Percentiles rank a stretch among this genome's conserved stretches.
phyloP scores from a whole-genome alignment of 2,888 invertebrate species.

The Ryuthela nishihirai region DNA sequence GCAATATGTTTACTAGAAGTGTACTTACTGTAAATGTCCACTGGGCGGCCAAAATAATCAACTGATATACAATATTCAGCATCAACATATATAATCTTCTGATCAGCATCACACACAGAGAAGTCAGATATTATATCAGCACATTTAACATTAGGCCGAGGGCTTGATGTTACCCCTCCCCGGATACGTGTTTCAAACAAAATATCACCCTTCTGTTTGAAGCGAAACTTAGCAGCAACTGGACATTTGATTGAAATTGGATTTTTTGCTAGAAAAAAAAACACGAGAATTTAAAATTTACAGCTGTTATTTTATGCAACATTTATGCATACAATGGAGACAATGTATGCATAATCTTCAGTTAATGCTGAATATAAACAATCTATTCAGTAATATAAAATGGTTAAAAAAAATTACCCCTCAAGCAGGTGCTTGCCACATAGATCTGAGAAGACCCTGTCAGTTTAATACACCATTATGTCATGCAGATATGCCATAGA shows the following conservation, averaged over 20 bases:
- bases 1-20: too few relatives aligned
- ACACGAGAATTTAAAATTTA: not conserved
- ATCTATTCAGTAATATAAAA: too few relatives aligned
- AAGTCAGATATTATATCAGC: conserved; percentile 92
- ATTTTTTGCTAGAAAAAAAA: conserved; percentile 57
- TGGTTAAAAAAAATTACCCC: too few relatives aligned
- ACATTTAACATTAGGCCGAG: conserved; percentile 87
- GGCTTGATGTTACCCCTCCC: conserved; percentile 90
- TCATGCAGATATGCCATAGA: too few relatives aligned
- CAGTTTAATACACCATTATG: too few relatives aligned
- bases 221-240: conserved; percentile 93
- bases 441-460: too few relatives aligned
- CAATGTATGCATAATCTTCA: too few relatives aligned
- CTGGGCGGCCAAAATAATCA: conserved; percentile 88
- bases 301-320: not conserved
- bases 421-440: too few relatives aligned
- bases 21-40: conserved; percentile 84
- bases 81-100: conserved; percentile 89
- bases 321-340: too few relatives aligned
- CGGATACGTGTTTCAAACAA: conserved; percentile 88
- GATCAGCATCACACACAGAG: conserved; percentile 91
- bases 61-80: conserved; percentile 96
- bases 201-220: conserved; percentile 85
- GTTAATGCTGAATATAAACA: too few relatives aligned
- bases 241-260: conserved; percentile 92